phyloP scores from a whole-genome alignment of 2,888 invertebrate genomes.

The Nomada ferruginata region DNA sequence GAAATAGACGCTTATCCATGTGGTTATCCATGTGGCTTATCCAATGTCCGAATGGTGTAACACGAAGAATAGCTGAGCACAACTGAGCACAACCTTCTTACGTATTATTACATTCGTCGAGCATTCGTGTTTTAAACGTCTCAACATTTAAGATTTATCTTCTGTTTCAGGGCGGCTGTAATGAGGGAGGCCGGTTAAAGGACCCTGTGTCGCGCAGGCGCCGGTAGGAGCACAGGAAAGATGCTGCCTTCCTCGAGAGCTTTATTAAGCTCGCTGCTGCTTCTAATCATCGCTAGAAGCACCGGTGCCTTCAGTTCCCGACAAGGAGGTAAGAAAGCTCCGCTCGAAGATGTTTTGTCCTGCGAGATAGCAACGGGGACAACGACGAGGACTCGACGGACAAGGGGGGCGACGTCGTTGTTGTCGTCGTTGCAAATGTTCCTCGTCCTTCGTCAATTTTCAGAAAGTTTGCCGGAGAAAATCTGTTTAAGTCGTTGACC shows the following conservation, averaged over 20 bases:
- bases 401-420: neutral
- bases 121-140: neutral
- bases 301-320: constrained; percentile 79
- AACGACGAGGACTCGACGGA: constrained; percentile 12
- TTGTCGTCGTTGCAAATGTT: neutral
- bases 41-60: too few relatives aligned
- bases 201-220: constrained; percentile 78
- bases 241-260: constrained; percentile 81
- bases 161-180: constrained; percentile 78
- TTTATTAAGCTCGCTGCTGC: constrained; percentile 79
- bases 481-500: constrained; percentile 58
- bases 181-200: constrained; percentile 83
- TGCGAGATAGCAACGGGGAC: constrained; percentile 21
- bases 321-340: constrained; percentile 77
- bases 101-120: too few relatives aligned
- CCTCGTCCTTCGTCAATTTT: constrained; percentile 44
- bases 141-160: constrained; percentile 49
- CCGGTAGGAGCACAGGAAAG: constrained; percentile 77
- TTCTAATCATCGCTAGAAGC: constrained; percentile 81
- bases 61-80: too few relatives aligned
- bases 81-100: too few relatives aligned
- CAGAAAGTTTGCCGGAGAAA: constrained; percentile 44
- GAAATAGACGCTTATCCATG: too few relatives aligned
- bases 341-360: constrained; percentile 50
- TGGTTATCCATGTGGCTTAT: too few relatives aligned